These are phyloP conservation scores for Fistularia commersonii DNA, from an alignment of 2,797 vertebrate species.

Conservation along the genomic window DNA sequence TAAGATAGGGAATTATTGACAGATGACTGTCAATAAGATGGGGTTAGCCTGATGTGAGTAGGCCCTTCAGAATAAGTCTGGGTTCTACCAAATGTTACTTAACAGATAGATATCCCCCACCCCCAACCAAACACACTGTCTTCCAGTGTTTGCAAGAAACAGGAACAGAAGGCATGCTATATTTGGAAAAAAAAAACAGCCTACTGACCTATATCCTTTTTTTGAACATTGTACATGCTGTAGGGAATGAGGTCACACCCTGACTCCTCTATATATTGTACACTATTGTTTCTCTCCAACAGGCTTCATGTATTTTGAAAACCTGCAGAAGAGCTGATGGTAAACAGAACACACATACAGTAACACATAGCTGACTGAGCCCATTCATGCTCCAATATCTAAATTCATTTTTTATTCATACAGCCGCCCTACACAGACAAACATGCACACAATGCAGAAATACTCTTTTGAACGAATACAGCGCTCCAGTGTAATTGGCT, in stretches of 20 bases:
- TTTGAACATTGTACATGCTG: conserved; percentile 1
- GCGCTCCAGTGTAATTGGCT: background rate
- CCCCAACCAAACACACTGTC: background rate
- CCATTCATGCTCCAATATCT: conserved; percentile 28
- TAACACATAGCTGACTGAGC: conserved; percentile 22
- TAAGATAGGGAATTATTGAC: too few species aligned
- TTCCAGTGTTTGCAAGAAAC: conserved; percentile 4
- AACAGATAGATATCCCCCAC: background rate
- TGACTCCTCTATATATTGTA: background rate
- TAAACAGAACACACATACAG: conserved; percentile 9
- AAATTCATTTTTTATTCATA: conserved; percentile 49
- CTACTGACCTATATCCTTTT: conserved; percentile 28
- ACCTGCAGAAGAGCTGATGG: background rate
- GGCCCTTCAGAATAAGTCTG: too few species aligned
- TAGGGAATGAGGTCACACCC: background rate
- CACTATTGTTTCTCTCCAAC: background rate
- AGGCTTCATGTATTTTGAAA: background rate
- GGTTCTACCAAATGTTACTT: background rate
- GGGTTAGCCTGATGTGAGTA: too few species aligned
- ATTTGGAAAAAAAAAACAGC: background rate
- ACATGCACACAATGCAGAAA: conserved; percentile 8
- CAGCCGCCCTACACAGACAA: conserved; percentile 12
- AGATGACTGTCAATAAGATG: too few species aligned
- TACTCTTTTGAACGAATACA: too few species aligned
- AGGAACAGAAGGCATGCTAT: conserved; percentile 19